Base-by-base conservation (phyloP, 2,797 vertebrate genomes). In the Acipenser oxyrinchus region DNA sequence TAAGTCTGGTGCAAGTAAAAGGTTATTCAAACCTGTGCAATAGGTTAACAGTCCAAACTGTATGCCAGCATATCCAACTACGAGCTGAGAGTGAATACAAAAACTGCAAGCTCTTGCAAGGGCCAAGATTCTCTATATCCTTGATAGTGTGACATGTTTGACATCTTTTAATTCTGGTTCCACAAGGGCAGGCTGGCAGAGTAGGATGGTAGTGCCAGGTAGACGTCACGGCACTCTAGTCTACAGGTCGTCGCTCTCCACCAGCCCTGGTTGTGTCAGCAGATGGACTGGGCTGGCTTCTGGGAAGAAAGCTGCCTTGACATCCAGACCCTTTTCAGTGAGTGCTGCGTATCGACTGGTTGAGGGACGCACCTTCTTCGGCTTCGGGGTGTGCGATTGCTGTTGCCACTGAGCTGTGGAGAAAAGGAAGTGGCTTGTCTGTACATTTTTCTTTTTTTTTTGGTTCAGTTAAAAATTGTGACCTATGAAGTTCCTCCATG, bases 191-290 rank as follows among this genome's bases (percentile, higher is more conserved):
- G 10, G 67, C n/a, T 8, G 8, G 49, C 11, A 15, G 10, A 7
- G 65, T 15, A 10, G 23, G 13, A 60, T 63, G n/a, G 48, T 13
- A 18, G 59, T n/a, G 6, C 51, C 7, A 11, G 10, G 10, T 23
- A 6, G 64, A 48, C 49, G 37, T 48, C 10, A 50, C 60, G 15
- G 60, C 7, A 4, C 60, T 8, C 48, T 18, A 23, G 58, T 79
- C 84, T 92, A 99, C 90, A 99, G 92, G 77, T 99, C 97, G 5
- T 99, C 97, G 0, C 97, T 99, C 72, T 99, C 97, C 77, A 99
- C 94, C 81, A 99, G 84, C 77, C 87, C 85, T 0, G 92, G 81
- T 7, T 79, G 94, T 77, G 87, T 70, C 1, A 83, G 70, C 79
- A 91, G 84, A 75, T 94, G 90, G 12, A 84, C 83, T 0, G 95